Evolutionary conservation across 2,888 invertebrate genomes (phyloP).

Genomic region (Acholoe squamosa): DNA sequence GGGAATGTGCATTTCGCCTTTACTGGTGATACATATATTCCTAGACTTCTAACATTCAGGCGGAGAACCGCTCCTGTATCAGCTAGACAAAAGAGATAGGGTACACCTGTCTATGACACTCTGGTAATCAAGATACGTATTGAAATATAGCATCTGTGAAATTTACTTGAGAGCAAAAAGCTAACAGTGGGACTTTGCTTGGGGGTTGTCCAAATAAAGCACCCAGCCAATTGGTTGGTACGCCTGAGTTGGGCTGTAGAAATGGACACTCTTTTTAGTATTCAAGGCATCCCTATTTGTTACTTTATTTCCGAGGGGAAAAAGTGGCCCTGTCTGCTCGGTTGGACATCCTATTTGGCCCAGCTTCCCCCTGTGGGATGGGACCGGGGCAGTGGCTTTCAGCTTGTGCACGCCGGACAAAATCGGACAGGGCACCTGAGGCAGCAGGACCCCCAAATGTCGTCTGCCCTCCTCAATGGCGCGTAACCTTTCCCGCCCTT

Average conservation of each 20-base stretch:
- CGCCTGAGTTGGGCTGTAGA: conserved; percentile 27
- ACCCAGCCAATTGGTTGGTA: conserved; percentile 1
- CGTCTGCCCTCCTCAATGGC: background rate
- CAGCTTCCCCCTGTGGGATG: conserved; percentile 15
- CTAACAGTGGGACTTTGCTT: background rate
- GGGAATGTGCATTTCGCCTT: no score
- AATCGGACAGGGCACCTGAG: conserved; percentile 56
- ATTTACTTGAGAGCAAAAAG: conserved; percentile 6
- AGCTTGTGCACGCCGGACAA: conserved; percentile 40
- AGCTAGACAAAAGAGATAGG: no score
- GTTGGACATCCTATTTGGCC: conserved; percentile 52
- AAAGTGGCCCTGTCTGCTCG: conserved; percentile 34
- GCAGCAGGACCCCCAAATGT: conserved; percentile 28
- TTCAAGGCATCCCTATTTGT: conserved; percentile 39
- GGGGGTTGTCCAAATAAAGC: conserved; percentile 27
- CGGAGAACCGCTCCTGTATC: no score
- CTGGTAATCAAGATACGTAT: no score
- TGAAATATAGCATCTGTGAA: background rate
- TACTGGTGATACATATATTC: no score
- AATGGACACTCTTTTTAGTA: conserved; percentile 50
- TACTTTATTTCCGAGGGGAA: conserved; percentile 14
- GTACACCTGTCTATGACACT: no score
- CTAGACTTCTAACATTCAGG: no score
- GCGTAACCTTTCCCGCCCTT: conserved; percentile 44
- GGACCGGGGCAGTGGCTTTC: conserved; percentile 6